Percentiles rank a stretch among this genome's conserved stretches.
These are phyloP conservation scores for Sebastes alutus DNA, from an alignment of 2,797 vertebrate species.

Conservation along the genomic window DNA sequence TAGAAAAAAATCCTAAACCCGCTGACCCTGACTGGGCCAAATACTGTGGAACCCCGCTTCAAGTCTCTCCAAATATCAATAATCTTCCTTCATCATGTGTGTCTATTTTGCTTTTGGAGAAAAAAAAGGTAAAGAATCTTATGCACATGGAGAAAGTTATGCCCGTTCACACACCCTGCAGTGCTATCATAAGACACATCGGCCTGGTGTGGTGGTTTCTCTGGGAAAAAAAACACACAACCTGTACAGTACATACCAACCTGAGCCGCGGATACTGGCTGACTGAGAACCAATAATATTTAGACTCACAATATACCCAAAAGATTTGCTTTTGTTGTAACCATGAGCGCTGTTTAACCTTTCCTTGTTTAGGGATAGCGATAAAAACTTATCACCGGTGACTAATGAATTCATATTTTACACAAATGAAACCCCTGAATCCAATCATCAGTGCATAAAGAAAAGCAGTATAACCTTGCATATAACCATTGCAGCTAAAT, in stretches of 20 bases:
- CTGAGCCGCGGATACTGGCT: constrained; percentile 31
- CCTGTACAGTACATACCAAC: constrained; percentile 36
- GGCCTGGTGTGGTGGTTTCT: constrained; percentile 11
- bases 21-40: constrained; percentile 40
- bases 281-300: constrained; percentile 58
- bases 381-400: background rate
- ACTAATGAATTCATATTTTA: constrained; percentile 14
- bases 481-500: background rate
- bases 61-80: constrained; percentile 62
- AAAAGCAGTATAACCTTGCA: background rate
- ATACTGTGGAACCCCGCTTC: constrained; percentile 43
- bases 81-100: constrained; percentile 61
- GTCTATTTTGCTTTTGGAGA: constrained; percentile 61
- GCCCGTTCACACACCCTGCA: constrained; percentile 53
- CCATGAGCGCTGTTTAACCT: constrained; percentile 22
- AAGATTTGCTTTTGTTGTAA: constrained; percentile 52
- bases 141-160: constrained; percentile 69
- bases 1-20: constrained; percentile 46
- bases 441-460: background rate
- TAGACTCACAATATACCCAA: constrained; percentile 37
- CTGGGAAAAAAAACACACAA: constrained; percentile 41
- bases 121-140: constrained; percentile 34
- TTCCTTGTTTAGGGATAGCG: background rate
- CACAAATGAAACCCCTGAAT: background rate
- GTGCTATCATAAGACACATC: constrained; percentile 53